A percentile compares a stretch with the other conserved stretches of the same genome.
Evolutionary conservation across 1,140 invertebrate species (phyloP).

Genomic region (Chironomus striatipennis): DNA sequence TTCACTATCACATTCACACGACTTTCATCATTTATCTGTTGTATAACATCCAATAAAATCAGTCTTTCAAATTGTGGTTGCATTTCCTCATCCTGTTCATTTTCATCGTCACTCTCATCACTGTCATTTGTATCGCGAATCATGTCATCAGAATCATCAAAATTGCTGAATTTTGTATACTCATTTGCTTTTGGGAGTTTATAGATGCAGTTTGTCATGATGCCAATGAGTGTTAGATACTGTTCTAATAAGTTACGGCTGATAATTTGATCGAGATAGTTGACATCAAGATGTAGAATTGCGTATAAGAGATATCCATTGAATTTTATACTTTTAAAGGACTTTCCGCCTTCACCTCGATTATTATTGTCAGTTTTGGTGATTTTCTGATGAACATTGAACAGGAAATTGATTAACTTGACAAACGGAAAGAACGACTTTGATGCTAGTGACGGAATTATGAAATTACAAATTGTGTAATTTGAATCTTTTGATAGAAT

Average conservation of each 20-base stretch:
- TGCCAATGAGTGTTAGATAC: slow-evolving; percentile 41
- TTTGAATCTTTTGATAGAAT: slow-evolving; percentile 46
- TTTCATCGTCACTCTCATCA: slow-evolving; percentile 44
- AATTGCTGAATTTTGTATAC: slow-evolving; percentile 35
- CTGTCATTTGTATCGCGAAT: slow-evolving; percentile 39
- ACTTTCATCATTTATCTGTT: slow-evolving; percentile 56
- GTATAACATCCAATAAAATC: slow-evolving; percentile 44
- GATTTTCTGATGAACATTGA: background rate
- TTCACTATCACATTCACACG: slow-evolving; percentile 52
- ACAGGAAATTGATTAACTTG: slow-evolving; percentile 38
- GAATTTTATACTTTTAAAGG: background rate
- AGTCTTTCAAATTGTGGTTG: slow-evolving; percentile 39
- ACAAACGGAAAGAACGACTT: slow-evolving; percentile 44
- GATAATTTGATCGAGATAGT: background rate
- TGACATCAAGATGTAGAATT: slow-evolving; percentile 51
- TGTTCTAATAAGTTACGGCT: background rate
- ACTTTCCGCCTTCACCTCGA: background rate
- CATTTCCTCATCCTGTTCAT: slow-evolving; percentile 39
- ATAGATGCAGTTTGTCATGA: slow-evolving; percentile 40
- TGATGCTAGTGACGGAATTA: slow-evolving; percentile 47
- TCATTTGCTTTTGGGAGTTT: slow-evolving; percentile 41
- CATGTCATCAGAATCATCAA: slow-evolving; percentile 24
- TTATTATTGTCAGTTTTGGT: background rate
- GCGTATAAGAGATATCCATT: slow-evolving; percentile 42
- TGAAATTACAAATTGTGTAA: slow-evolving; percentile 47